Evolutionary conservation across 2,888 invertebrate species (phyloP).

Genomic region (Cryptus viduatorius): DNA sequence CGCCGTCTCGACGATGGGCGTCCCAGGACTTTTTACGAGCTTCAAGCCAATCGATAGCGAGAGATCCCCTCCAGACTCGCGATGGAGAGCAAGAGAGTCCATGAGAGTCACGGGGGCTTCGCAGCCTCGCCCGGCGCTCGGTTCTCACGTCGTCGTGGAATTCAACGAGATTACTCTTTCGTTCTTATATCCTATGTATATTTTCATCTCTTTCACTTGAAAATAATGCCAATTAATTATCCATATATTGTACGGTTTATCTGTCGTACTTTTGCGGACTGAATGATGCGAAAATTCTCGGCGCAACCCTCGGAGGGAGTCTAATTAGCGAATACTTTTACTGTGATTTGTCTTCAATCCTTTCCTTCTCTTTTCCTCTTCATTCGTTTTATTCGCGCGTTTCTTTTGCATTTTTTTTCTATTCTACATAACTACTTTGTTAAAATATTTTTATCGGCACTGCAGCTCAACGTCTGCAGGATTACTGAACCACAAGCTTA

Average conservation of each 20-base stretch:
- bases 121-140: conserved; percentile 65
- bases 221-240: conserved; percentile 65
- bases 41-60: conserved; percentile 81
- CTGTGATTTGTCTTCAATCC: conserved; percentile 1
- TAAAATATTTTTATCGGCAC: neutral
- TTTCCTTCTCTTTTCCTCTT: neutral
- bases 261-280: conserved; percentile 4
- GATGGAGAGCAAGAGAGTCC: conserved; percentile 55
- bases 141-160: conserved; percentile 58
- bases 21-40: conserved; percentile 73
- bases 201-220: conserved; percentile 29
- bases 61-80: conserved; percentile 75
- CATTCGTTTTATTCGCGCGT: neutral
- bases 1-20: conserved; percentile 74
- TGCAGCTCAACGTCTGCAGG: neutral
- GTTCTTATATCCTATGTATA: conserved; percentile 5
- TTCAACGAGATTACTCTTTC: conserved; percentile 59
- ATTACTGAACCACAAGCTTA: neutral
- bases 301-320: conserved; percentile 11
- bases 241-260: conserved; percentile 35
- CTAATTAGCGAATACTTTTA: conserved; percentile 45
- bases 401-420: neutral
- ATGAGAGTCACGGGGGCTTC: conserved; percentile 50
- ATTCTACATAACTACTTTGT: neutral
- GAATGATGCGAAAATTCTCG: conserved; percentile 34